Evolutionary conservation across 2,888 invertebrate species (phyloP), one percentile per base, ranked within the genome.

Genomic region (Drosophila ochracea): DNA sequence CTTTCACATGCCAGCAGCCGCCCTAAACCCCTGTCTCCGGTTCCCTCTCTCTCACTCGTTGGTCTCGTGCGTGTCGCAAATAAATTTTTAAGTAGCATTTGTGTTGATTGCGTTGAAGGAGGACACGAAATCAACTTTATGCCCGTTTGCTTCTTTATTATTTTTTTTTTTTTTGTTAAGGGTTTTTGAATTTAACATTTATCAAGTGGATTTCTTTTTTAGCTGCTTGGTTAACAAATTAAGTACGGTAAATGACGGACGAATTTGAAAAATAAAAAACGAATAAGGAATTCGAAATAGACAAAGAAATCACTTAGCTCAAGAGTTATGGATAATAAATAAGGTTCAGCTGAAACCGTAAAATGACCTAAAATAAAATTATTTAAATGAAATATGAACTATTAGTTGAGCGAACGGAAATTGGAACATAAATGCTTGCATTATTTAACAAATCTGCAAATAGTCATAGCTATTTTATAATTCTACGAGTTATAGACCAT

Each of bases 31-130:
- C 35, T 31, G 11, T 30, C 2, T n/a, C 7, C 13, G 13, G 4
- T 16, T 28, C 10, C 13, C 30, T 35, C 39, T 47, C 55, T 28
- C 52, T 49, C 52, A 58, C 53, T 71, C 31, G 78, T 74, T 70
- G 59, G 83, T 82, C 78, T 82, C 82, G 83, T 90, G 84, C 86
- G 84, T 89, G 84, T 86, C 65, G 89, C 91, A 87, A 87, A 87
- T 87, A 87, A 87, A 87, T 90, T 87, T 90, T 90, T 90, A 90
- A 87, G 91, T 87, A 90, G 87, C 91, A 89, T 87, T 90, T 89
- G 89, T 83, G 84, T 90, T 87, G 87, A 90, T 90, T 89, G 87
- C 91, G 78, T 85, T 89, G 86, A 89, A 90, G 81, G 82, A 76
- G 89, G 86, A 90, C 80, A 90, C 82, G 73, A 79, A 76, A 79